phyloP scores from a whole-genome alignment of 2,113 vertebrate genomes.

The Tor tambroides region DNA sequence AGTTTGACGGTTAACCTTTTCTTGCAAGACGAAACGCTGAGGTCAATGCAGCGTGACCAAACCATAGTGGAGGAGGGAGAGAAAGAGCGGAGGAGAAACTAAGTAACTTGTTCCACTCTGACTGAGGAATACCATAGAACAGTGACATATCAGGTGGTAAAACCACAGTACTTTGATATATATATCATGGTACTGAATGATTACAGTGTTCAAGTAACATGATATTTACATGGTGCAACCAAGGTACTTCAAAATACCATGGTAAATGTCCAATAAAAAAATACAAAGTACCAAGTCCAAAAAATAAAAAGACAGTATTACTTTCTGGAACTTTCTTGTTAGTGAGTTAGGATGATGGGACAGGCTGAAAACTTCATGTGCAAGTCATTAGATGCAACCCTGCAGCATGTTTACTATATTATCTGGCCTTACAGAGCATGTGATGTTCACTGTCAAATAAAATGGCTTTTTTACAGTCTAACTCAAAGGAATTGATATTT shows the following conservation, averaged over 20 bases:
- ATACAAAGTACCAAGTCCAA: not conserved
- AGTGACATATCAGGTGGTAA: not conserved
- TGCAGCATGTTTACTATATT: not conserved
- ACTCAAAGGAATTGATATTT: not conserved
- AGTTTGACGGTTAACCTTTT: slow-evolving; percentile 53
- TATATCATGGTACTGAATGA: not conserved
- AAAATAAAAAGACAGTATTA: not conserved
- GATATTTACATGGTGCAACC: not conserved
- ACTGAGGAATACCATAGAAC: not conserved
- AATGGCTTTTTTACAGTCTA: not conserved
- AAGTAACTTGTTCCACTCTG: slow-evolving; percentile 21
- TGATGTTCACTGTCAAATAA: not conserved
- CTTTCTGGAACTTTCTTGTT: not conserved
- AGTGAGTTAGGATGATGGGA: not conserved
- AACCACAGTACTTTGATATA: not conserved
- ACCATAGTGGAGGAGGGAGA: slow-evolving; percentile 12
- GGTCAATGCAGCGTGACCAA: slow-evolving; percentile 29
- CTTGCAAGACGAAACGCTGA: slow-evolving; percentile 40
- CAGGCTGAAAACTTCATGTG: not conserved
- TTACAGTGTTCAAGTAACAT: not conserved
- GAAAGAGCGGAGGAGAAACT: not conserved
- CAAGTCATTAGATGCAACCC: not conserved
- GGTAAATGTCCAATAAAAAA: not conserved
- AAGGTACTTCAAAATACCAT: not conserved
- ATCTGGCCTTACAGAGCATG: not conserved